Evolutionary conservation across 2,888 invertebrate species (phyloP).

Genomic region (Coronaproctus castanopsis): DNA sequence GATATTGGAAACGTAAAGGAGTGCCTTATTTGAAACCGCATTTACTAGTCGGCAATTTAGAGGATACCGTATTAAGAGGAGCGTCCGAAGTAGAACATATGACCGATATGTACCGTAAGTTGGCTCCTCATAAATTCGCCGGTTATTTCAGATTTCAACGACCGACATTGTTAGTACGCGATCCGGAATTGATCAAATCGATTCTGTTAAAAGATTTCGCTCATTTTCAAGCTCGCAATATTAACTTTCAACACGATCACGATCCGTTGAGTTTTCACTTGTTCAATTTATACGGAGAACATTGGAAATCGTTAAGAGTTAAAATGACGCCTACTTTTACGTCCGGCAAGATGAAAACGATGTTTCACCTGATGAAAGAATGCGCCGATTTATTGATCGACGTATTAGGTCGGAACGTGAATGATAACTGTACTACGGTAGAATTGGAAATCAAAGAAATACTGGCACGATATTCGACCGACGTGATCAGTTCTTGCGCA

Average conservation of each 20-base stretch:
- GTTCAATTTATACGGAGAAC: slow-evolving; percentile 29
- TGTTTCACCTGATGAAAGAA: slow-evolving; percentile 30
- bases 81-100: slow-evolving; percentile 2
- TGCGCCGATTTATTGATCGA: slow-evolving; percentile 25
- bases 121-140: slow-evolving; percentile 21
- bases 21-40: slow-evolving; percentile 5
- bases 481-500: slow-evolving; percentile 9
- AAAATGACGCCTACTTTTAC: slow-evolving; percentile 35
- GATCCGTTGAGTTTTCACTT: slow-evolving; percentile 27
- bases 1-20: slow-evolving; percentile 6
- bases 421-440: neutral
- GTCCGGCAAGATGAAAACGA: slow-evolving; percentile 32
- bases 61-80: neutral
- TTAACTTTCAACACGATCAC: slow-evolving; percentile 22
- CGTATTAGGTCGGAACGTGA: neutral
- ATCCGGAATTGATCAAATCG: slow-evolving; percentile 30
- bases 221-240: slow-evolving; percentile 29
- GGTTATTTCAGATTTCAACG: slow-evolving; percentile 31
- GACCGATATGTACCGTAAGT: slow-evolving; percentile 1
- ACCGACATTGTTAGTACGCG: slow-evolving; percentile 29
- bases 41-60: slow-evolving; percentile 7
- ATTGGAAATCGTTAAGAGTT: slow-evolving; percentile 32
- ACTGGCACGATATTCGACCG: neutral
- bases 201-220: slow-evolving; percentile 31
- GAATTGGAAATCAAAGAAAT: neutral